Evolutionary conservation across 2,888 invertebrate species (phyloP), one percentile per base, ranked within the genome.

Genomic region (Odontomyia ornata): DNA sequence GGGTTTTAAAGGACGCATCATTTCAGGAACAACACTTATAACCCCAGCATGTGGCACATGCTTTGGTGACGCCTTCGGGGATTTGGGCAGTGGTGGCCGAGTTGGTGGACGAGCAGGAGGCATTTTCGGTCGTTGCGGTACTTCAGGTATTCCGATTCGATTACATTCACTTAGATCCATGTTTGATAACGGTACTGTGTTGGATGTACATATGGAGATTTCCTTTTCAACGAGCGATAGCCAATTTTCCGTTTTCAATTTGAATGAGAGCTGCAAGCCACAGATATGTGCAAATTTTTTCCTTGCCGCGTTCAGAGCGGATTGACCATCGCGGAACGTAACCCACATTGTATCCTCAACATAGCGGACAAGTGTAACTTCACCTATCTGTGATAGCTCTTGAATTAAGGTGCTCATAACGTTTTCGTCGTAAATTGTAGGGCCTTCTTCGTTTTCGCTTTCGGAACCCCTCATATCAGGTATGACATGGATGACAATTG

Each of bases 311-410:
- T 92, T 91, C 25, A 99, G 86, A 2, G 98, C 98, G 80, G 93
- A 92, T 83, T 94, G 93, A 0, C 98, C 97, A 83, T 95, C 95
- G 81, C 95, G 91, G 85, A 98, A 97, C 9, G 97, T 96, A 28
- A 98, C 91, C 92, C 96, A 95, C 88, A 98, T 92, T 18, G 94
- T 93, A 78, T 92, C 94, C 27, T 93, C 95, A 18, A 97, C 93
- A 86, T 97, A 97, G 80, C 97, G 91, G 3, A 97, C 95, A 64
- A 98, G 89, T 67, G 97, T 94, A 0, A 96, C 95, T 86, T 96
- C 95, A 5, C 97, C 97, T 82, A 95, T 92, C 81, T 93, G 93
- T 0, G 93, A 91, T 76, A 97, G 89, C 83, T 94, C 93, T 83
- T 94, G 93, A 76, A 97, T 88, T 28, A 97, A 87, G 3, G 91